phyloP scores from a whole-genome alignment of 64 coral and sea anemone species.

The Orbicella faveolata region DNA sequence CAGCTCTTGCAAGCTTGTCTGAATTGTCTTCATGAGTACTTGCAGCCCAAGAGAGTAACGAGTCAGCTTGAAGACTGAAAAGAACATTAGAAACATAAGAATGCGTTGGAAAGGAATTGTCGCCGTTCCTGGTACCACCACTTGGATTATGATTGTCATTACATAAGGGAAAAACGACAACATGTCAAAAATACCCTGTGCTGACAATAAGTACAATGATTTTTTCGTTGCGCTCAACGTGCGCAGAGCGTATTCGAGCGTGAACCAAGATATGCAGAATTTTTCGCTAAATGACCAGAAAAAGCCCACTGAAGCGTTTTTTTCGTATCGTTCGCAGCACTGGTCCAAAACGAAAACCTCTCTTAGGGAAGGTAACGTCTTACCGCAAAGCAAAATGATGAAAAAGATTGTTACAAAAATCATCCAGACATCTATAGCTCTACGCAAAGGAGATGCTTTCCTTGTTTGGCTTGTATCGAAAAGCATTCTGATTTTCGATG shows the following conservation, averaged over 20 bases:
- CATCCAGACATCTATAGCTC: slow-evolving; percentile 23
- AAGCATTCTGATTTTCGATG: slow-evolving; percentile 1
- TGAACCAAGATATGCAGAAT: slow-evolving; percentile 65
- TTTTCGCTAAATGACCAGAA: slow-evolving; percentile 78
- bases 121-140: background rate
- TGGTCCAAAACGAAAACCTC: background rate
- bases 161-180: slow-evolving; percentile 77
- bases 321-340: slow-evolving; percentile 37
- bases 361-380: slow-evolving; percentile 65
- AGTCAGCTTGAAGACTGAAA: slow-evolving; percentile 80
- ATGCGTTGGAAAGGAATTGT: slow-evolving; percentile 24
- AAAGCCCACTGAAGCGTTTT: background rate
- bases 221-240: slow-evolving; percentile 53
- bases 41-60: slow-evolving; percentile 86
- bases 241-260: slow-evolving; percentile 74
- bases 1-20: slow-evolving; percentile 65
- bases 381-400: slow-evolving; percentile 42
- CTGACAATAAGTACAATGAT: slow-evolving; percentile 49
- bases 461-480: slow-evolving; percentile 3
- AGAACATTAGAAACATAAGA: slow-evolving; percentile 58
- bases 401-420: slow-evolving; percentile 63
- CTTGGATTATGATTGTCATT: slow-evolving; percentile 41
- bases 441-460: background rate
- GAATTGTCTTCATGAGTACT: slow-evolving; percentile 65
- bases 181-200: slow-evolving; percentile 75